Evolutionary conservation across 2,888 invertebrate genomes (phyloP).

Genomic region (Drosophila lutescens): DNA sequence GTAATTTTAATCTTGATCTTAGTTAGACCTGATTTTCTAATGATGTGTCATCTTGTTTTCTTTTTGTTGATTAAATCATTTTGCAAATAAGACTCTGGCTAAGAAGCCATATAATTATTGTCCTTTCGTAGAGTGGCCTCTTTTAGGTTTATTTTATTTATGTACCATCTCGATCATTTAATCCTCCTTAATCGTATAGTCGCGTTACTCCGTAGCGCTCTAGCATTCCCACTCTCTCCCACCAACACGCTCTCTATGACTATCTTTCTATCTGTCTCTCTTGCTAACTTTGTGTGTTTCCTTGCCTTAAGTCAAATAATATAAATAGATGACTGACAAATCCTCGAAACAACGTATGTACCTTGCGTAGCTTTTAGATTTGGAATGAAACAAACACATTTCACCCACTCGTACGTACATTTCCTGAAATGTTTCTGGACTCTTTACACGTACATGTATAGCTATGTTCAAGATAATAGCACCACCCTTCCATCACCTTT

Average conservation of each 20-base stretch:
- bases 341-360: constrained; percentile 20
- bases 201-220: constrained; percentile 29
- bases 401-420: constrained; percentile 13
- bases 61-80: constrained; percentile 1
- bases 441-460: constrained; percentile 27
- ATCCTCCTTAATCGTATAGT: constrained; percentile 6
- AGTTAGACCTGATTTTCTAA: constrained; percentile 9
- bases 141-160: constrained; percentile 22
- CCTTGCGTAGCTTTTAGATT: constrained; percentile 29
- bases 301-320: constrained; percentile 34
- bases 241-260: constrained; percentile 36
- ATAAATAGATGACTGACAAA: constrained; percentile 8
- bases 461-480: constrained; percentile 4
- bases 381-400: constrained; percentile 19
- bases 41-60: constrained; percentile 11
- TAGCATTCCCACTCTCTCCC: constrained; percentile 39
- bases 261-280: constrained; percentile 40
- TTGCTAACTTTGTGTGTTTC: constrained; percentile 40
- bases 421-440: constrained; percentile 4
- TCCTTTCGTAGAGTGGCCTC: constrained; percentile 5
- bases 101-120: constrained; percentile 5
- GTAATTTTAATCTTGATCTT: constrained; percentile 23
- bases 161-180: constrained; percentile 13
- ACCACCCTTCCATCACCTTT: neutral
- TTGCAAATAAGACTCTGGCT: constrained; percentile 7